Conservation (phyloP, 2,888 invertebrate genomes). For the Bugulina stolonifera region DNA sequence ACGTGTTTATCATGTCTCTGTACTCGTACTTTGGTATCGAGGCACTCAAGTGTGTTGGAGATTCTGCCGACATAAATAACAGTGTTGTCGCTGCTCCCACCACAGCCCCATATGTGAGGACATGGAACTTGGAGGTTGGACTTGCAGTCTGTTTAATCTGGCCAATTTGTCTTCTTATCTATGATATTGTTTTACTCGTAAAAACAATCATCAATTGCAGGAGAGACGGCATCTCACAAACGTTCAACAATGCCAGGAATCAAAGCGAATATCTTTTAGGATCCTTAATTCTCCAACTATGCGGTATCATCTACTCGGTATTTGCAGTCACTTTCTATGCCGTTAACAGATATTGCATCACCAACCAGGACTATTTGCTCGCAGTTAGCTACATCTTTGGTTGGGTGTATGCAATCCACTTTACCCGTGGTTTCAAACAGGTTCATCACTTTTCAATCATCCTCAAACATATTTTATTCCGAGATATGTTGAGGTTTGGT, state of each 20-base stretch:
- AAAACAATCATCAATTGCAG: not conserved
- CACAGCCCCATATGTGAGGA: not conserved
- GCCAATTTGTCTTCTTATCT: not conserved
- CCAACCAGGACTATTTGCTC: slow-evolving; percentile 41
- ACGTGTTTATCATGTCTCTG: slow-evolving; percentile 5
- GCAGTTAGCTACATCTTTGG: slow-evolving; percentile 42
- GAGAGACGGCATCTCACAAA: not conserved
- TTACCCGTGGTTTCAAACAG: slow-evolving; percentile 45
- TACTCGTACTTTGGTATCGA: slow-evolving; percentile 17
- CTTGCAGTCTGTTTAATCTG: not conserved
- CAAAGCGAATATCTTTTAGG: slow-evolving; percentile 8
- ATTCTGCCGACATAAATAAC: not conserved
- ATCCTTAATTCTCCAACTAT: slow-evolving; percentile 22
- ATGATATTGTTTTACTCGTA: not conserved
- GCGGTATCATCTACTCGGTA: slow-evolving; percentile 34
- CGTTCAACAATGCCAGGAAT: not conserved
- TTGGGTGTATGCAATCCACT: slow-evolving; percentile 46
- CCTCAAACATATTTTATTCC: slow-evolving; percentile 45
- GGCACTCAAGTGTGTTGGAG: not conserved
- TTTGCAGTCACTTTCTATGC: slow-evolving; percentile 41
- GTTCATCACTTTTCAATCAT: slow-evolving; percentile 48
- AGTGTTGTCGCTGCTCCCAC: not conserved
- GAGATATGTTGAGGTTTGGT: slow-evolving; percentile 44
- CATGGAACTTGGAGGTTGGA: not conserved
- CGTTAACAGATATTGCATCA: slow-evolving; percentile 32